Percentiles rank a stretch among this genome's conserved stretches.
Conservation (phyloP, 2,888 invertebrate genomes). For the Tridacna crocea region DNA sequence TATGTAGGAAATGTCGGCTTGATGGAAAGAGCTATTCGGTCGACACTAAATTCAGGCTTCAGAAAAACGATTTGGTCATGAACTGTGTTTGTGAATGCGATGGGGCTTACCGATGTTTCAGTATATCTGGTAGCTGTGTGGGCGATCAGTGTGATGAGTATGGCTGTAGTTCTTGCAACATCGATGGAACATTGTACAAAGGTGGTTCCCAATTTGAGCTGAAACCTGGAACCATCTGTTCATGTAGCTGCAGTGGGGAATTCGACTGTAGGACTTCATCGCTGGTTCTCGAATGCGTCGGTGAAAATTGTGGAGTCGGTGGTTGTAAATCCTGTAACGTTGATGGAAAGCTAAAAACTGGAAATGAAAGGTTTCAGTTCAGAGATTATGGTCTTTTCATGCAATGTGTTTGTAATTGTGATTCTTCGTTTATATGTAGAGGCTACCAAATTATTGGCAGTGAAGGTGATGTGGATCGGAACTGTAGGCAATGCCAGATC, state of each 20-base stretch:
- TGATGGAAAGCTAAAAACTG: conserved; percentile 55
- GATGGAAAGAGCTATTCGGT: conserved; percentile 48
- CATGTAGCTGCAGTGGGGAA: conserved; percentile 75
- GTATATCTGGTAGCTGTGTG: conserved; percentile 45
- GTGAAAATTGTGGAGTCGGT: conserved; percentile 51
- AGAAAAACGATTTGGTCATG: conserved; percentile 52
- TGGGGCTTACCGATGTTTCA: conserved; percentile 60
- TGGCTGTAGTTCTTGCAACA: conserved; percentile 64
- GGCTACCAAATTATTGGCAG: conserved; percentile 57
- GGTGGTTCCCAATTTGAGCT: conserved; percentile 63
- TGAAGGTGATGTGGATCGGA: conserved; percentile 17
- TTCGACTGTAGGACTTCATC: conserved; percentile 69
- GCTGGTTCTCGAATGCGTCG: conserved; percentile 41
- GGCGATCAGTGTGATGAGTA: conserved; percentile 53
- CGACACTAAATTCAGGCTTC: conserved; percentile 52
- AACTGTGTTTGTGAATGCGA: conserved; percentile 64
- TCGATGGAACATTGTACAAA: conserved; percentile 60
- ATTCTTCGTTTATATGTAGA: conserved; percentile 55
- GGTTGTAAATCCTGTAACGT: conserved; percentile 62
- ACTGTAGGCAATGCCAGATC: conserved; percentile 68
- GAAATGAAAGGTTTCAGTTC: conserved; percentile 59
- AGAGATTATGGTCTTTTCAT: conserved; percentile 54
- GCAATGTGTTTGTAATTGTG: conserved; percentile 63
- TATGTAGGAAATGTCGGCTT: conserved; percentile 46
- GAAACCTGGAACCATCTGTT: conserved; percentile 60